phyloP scores from a whole-genome alignment of 92 coral and sea anemone species.

The Siderastrea siderea region DNA sequence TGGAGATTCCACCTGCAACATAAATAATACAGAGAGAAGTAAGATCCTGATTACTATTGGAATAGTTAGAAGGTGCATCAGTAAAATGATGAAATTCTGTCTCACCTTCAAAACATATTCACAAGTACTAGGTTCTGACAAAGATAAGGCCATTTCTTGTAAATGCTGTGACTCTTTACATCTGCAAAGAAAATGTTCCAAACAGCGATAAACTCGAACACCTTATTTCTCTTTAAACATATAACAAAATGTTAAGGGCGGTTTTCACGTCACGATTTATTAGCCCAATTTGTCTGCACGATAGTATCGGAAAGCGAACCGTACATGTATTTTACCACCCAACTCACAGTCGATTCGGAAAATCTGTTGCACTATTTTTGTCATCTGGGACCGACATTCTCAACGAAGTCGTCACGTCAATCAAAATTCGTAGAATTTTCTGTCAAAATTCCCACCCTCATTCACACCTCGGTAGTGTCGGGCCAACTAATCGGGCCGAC shows the following conservation, averaged over 20 bases:
- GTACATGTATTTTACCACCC: background rate
- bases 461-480: too few species aligned
- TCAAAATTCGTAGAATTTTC: too few species aligned
- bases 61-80: background rate
- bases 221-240: background rate
- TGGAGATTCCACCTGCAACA: slow-evolving; percentile 95
- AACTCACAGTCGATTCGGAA: too few species aligned
- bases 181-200: slow-evolving; percentile 47
- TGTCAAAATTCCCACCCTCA: too few species aligned
- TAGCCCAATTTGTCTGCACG: too few species aligned
- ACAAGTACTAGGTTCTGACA: slow-evolving; percentile 94
- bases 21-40: background rate
- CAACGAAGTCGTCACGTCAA: too few species aligned
- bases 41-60: background rate
- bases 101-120: slow-evolving; percentile 93
- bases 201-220: background rate
- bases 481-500: too few species aligned
- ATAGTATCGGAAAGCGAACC: too few species aligned
- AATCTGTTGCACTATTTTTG: too few species aligned
- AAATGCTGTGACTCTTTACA: slow-evolving; percentile 92
- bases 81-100: background rate
- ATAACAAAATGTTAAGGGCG: background rate
- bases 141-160: slow-evolving; percentile 92
- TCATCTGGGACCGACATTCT: too few species aligned
- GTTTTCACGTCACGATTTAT: too few species aligned